A percentile compares a stretch with the other conserved stretches of the same genome.
Evolutionary conservation across 2,797 vertebrate genomes (phyloP).

Genomic region (Galagoides demidoff): DNA sequence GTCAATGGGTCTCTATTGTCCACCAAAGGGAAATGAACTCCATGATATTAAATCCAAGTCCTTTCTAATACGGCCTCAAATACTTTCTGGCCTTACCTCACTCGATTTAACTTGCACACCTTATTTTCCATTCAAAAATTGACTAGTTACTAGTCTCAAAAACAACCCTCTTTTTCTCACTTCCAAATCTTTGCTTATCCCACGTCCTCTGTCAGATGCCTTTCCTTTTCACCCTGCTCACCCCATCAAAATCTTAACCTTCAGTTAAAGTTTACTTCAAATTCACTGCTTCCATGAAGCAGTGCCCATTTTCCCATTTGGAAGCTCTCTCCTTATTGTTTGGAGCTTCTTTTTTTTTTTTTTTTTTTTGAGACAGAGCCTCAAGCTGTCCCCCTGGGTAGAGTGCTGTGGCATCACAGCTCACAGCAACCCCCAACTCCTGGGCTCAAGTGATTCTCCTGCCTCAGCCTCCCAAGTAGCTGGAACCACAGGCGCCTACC

Average conservation of each 20-base stretch:
- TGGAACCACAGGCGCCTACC: too few relatives aligned
- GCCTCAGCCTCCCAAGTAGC: too few relatives aligned
- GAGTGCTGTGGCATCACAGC: too few relatives aligned
- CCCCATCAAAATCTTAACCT: not conserved
- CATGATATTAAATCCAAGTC: not conserved
- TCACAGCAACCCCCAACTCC: too few relatives aligned
- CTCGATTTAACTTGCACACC: not conserved
- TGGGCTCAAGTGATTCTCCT: too few relatives aligned
- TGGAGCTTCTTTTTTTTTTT: not conserved
- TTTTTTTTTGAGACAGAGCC: too few relatives aligned
- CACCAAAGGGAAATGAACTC: not conserved
- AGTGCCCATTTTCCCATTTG: not conserved
- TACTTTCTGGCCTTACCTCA: not conserved
- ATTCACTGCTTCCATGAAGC: not conserved
- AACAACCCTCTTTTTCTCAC: not conserved
- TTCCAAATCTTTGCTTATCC: conserved; percentile 27
- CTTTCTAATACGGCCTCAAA: not conserved
- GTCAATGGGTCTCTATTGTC: not conserved
- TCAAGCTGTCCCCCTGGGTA: too few relatives aligned
- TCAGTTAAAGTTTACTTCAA: not conserved
- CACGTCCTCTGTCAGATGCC: not conserved
- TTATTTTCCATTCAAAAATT: conserved; percentile 8
- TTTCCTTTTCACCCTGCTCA: not conserved
- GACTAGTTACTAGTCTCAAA: not conserved
- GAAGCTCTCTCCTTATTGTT: not conserved